Percentiles rank a stretch among this genome's conserved stretches.
Evolutionary conservation across 2,797 vertebrate species (phyloP).

Genomic region (Pagetopsis macropterus): DNA sequence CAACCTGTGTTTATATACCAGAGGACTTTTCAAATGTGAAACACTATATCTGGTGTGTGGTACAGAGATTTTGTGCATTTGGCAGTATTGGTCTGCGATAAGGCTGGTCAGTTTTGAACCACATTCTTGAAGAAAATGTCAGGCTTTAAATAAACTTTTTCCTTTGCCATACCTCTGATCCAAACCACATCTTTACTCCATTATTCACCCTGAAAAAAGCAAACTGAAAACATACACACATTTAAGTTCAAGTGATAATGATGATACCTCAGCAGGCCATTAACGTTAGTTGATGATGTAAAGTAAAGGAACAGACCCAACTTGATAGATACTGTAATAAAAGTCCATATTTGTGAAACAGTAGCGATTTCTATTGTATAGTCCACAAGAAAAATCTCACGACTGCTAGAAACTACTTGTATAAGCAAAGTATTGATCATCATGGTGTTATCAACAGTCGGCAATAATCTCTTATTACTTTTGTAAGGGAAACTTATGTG

Average conservation of each 20-base stretch:
- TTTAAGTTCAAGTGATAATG: not conserved
- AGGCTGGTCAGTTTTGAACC: not conserved
- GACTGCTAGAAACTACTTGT: not conserved
- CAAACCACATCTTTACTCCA: not conserved
- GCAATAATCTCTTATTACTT: not conserved
- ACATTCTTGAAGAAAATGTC: slow-evolving; percentile 7
- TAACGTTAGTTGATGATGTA: not conserved
- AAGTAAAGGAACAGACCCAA: not conserved
- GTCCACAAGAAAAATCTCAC: not conserved
- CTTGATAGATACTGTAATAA: not conserved
- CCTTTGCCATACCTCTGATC: not conserved
- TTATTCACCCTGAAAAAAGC: not conserved
- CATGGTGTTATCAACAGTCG: not conserved
- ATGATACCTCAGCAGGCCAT: not conserved
- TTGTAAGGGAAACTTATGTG: no score
- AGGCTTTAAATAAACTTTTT: slow-evolving; percentile 10
- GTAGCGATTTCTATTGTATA: not conserved
- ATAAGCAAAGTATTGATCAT: not conserved
- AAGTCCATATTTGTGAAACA: not conserved
- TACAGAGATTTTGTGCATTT: not conserved
- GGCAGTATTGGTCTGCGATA: not conserved
- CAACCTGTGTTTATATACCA: not conserved
- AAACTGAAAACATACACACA: not conserved
- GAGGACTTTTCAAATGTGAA: not conserved
- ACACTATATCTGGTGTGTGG: not conserved